Evolutionary conservation across 2,797 vertebrate species (phyloP).

Genomic region (Chiroxiphia lanceolata): DNA sequence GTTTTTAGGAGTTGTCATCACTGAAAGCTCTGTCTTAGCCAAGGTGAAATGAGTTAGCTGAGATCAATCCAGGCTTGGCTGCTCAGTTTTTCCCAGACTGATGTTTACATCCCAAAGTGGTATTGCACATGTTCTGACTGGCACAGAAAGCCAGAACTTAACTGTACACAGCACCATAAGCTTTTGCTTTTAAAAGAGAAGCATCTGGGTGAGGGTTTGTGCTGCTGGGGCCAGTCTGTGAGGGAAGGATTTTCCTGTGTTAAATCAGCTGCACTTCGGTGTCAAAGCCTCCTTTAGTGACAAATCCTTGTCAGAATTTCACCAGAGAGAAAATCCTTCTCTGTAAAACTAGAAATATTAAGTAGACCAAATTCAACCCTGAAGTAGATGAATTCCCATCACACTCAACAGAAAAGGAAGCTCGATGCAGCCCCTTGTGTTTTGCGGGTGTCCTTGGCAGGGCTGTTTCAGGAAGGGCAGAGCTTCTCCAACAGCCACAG

Average conservation of each 20-base stretch:
- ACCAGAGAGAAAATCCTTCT: background rate
- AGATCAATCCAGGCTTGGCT: background rate
- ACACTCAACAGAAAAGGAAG: background rate
- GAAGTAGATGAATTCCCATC: background rate
- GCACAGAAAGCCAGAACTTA: background rate
- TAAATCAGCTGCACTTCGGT: background rate
- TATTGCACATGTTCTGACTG: background rate
- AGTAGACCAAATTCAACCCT: background rate
- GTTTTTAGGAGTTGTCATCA: background rate
- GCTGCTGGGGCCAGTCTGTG: background rate
- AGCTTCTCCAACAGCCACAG: background rate
- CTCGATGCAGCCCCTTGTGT: background rate
- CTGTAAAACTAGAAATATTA: background rate
- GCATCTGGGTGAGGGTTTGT: background rate
- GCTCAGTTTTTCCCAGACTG: background rate
- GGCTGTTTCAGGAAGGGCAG: background rate
- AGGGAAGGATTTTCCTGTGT: background rate
- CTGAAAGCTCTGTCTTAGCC: background rate
- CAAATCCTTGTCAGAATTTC: background rate
- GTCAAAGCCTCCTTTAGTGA: background rate
- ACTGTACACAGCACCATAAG: background rate
- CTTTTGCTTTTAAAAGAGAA: background rate
- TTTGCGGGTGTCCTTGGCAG: background rate
- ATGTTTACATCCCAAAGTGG: background rate
- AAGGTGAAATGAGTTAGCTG: background rate